These are phyloP conservation scores for Moxostoma hubbsi DNA, from an alignment of 2,797 vertebrate genomes.

Conservation along the genomic window DNA sequence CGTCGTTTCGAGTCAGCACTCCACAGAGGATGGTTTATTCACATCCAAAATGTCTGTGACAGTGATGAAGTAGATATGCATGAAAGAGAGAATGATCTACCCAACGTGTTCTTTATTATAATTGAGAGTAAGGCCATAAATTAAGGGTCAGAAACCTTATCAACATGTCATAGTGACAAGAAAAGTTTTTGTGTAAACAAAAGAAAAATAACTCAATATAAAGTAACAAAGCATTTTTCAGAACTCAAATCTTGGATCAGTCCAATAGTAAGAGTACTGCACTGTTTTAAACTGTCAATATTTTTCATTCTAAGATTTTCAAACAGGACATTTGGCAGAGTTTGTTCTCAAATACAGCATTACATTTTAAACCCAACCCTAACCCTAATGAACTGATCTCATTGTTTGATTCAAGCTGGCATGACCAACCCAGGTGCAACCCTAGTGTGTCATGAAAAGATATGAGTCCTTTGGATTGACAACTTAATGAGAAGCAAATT, in stretches of 20 bases:
- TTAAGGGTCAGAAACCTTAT: neutral
- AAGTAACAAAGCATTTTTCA: no score
- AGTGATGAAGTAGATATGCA: conserved; percentile 4
- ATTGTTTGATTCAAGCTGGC: no score
- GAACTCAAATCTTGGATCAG: no score
- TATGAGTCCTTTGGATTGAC: no score
- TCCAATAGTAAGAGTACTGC: neutral
- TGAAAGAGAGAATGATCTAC: fast-evolving
- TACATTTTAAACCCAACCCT: neutral
- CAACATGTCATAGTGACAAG: no score
- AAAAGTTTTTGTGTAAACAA: neutral
- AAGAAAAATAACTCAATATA: no score
- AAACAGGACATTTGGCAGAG: neutral
- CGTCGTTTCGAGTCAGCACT: conserved; percentile 75
- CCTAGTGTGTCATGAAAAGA: no score
- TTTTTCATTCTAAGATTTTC: neutral
- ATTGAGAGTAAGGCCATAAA: neutral
- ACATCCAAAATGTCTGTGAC: conserved; percentile 43
- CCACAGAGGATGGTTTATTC: conserved; percentile 75
- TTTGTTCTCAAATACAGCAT: neutral
- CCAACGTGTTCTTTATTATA: neutral
- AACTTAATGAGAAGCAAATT: no score
- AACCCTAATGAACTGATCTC: neutral
- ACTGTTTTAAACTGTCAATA: no score
- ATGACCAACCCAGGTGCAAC: no score